Evolutionary conservation across 2,888 invertebrate genomes (phyloP), one percentile per base, ranked within the genome.

Genomic region (Eremobia ochroleuca): DNA sequence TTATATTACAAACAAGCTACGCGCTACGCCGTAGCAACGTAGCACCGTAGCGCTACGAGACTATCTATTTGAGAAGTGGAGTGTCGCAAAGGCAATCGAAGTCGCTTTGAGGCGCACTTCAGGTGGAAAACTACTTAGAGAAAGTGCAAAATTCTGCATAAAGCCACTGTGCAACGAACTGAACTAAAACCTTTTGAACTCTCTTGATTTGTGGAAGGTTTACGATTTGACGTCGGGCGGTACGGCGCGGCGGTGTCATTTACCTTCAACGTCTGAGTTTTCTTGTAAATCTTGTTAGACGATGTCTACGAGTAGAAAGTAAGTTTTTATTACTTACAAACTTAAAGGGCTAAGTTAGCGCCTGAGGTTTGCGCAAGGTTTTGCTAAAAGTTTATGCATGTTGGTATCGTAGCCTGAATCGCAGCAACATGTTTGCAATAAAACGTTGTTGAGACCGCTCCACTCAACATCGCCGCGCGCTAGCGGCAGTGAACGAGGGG

Each of bases 11-110:
- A 69, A 74, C 31, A 28, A 61, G 72, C 66, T 69, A 76, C 78
- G 31, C 3, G 76, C 82, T 85, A 81, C 79, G 83, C 31, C 77
- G 86, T 86, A 87, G 88, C 74, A 28, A 0, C 58, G 81, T 79
- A 81, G 83, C 71, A n/a, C 11, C 62, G 79, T 85, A 85, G 81
- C 83, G 68, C 79, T 64, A 79, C 77, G 77, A 58, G 34, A 72
- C 37, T 74, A 64, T 72, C 31, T 72, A 85, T 81, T 81, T 81
- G 73, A 76, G 43, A 69, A 77, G 59, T 64, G 68, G 46, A 84
- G 73, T 70, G 70, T 82, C 68, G 69, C 59, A 43, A 68, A 73
- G 71, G 72, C 68, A 79, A 77, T 81, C 68, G 69, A 67, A 59
- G 68, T 61, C 67, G 61, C 83, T 85, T 82, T 72, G 80, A 79